Base-by-base conservation (phyloP, 2,797 vertebrate species). In the Pterois miles region DNA sequence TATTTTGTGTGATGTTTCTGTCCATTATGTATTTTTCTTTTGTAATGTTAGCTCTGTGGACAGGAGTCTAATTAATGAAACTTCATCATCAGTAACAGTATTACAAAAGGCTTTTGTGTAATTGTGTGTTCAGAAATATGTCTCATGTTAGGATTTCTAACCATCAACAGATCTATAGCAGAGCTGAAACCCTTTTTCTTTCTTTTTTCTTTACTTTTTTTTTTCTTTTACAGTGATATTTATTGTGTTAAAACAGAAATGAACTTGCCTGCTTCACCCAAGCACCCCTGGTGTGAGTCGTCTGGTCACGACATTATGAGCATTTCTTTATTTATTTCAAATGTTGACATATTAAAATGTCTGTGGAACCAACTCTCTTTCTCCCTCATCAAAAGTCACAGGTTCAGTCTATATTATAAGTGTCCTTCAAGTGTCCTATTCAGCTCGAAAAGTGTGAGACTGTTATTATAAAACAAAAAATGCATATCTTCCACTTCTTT, bases 301-400 rank as follows among this genome's bases (percentile, higher is more conserved):
- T 85, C 65, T 68, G 29, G 58, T 81, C 57, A 79, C n/a, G 3
- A 34, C 27, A 65, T 74, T 68, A 59, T 76, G 53, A 56, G 22
- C 20, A 11, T 58, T 78, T 84, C 76, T 52, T 33, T 16, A 52
- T 79, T 83, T 40, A 50, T 81, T 88, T 82, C 2, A 73, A 48
- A 73, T 58, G 69, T 76, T 88, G 48, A 64, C 64, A 71, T 72
- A 78, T 87, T 88, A 82, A 90, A 88, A 83, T 80, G 38, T 64
- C 38, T 74, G 80, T 85, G 66, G 27, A 74, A 72, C 53, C 0
- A 59, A 7, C 27, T 65, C 27, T 46, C 31, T 58, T 13, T 74
- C 63, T 25, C 23, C 34, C 20, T 43, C 40, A 43, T 43, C 13
- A 16, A 43, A 57, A 27, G 29, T 10, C 27, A 58, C 29, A 25